Conservation (phyloP, 2,113 vertebrate genomes). For the Pteronura brasiliensis region DNA sequence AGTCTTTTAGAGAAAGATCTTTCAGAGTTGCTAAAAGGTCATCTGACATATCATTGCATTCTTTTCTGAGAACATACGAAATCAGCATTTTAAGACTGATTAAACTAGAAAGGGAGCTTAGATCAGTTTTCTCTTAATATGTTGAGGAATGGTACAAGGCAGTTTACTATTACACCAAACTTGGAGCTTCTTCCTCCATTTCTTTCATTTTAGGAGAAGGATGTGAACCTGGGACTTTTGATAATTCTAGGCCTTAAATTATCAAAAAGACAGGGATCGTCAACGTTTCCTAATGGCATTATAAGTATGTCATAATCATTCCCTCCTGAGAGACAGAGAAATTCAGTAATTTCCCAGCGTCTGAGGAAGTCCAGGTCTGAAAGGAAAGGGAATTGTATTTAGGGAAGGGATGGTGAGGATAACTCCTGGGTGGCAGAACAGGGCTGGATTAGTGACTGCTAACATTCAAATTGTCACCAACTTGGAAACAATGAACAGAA, state of each 20-base stretch:
- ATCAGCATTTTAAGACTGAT: conserved; percentile 47
- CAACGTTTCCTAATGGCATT: not conserved
- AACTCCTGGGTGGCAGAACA: not conserved
- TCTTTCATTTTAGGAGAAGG: conserved; percentile 44
- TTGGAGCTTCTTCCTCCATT: conserved; percentile 30
- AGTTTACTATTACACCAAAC: not conserved
- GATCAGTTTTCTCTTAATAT: not conserved
- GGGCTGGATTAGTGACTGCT: not conserved
- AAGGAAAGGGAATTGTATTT: conserved; percentile 27
- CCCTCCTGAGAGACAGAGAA: not conserved
- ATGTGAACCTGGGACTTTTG: not conserved
- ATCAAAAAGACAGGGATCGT: not conserved
- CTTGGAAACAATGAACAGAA: conserved; percentile 5
- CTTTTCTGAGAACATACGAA: conserved; percentile 2
- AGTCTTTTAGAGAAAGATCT: not conserved
- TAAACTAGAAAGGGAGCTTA: not conserved
- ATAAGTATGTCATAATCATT: not conserved
- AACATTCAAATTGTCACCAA: not conserved
- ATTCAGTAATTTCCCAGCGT: not conserved
- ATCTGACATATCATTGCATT: not conserved
- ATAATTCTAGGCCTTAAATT: conserved; percentile 31
- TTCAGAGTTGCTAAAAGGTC: conserved; percentile 12
- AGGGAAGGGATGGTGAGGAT: not conserved
- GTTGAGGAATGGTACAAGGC: not conserved
- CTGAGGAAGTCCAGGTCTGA: not conserved